Conservation (phyloP, 2,113 vertebrate genomes). For the Elaphurus davidianus region DNA sequence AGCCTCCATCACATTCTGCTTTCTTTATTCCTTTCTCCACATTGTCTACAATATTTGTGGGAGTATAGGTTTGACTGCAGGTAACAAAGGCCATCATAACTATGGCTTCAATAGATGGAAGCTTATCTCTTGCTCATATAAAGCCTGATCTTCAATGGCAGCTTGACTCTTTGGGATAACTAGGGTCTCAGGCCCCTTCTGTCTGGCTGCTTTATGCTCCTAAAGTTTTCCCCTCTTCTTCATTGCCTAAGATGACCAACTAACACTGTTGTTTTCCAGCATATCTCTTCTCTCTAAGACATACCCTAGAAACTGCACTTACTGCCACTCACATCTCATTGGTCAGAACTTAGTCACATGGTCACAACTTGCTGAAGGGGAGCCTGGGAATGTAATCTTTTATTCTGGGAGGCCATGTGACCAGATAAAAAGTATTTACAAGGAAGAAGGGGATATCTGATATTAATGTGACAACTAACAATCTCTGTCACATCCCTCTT, state of each 20-base stretch:
- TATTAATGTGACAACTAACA: background rate
- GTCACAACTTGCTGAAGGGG: background rate
- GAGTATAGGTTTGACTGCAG: background rate
- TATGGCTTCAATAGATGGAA: background rate
- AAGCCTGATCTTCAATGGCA: background rate
- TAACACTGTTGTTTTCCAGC: background rate
- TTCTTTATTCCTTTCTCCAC: background rate
- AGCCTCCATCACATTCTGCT: background rate
- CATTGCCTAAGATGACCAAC: background rate
- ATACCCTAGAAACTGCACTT: background rate
- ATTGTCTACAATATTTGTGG: background rate
- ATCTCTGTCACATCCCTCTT: background rate
- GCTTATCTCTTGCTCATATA: background rate
- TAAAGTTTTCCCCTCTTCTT: background rate
- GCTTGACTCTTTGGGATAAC: background rate
- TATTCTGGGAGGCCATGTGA: background rate
- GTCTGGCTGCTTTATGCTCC: background rate
- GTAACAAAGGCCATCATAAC: background rate
- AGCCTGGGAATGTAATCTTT: constrained; percentile 43
- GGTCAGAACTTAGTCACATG: background rate
- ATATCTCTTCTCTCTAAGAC: background rate
- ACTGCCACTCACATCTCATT: background rate
- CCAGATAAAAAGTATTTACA: background rate
- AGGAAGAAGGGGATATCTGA: background rate
- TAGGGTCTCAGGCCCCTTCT: background rate